Evolutionary conservation across 2,888 invertebrate species (phyloP).

Genomic region (Amphipyra tragopoginis): DNA sequence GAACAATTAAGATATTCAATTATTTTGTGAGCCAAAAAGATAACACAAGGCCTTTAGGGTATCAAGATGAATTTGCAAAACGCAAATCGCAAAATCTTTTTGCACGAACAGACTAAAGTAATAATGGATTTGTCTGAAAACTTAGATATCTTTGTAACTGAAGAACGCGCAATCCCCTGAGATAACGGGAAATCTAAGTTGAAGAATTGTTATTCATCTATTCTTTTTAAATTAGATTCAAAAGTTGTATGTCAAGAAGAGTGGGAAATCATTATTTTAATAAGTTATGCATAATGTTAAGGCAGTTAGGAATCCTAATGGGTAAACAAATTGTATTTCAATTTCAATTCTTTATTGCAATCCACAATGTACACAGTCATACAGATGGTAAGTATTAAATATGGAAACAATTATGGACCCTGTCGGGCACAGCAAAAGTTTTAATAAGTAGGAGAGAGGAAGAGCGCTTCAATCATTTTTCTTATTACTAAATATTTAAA

Average conservation of each 20-base stretch:
- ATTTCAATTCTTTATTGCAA: no score
- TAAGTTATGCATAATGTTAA: not conserved
- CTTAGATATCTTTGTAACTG: constrained; percentile 32
- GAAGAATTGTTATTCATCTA: constrained; percentile 6
- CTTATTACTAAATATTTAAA: no score
- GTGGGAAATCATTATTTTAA: not conserved
- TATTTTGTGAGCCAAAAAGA: not conserved
- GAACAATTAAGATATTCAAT: not conserved
- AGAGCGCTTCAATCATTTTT: no score
- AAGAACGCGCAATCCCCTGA: constrained; percentile 30
- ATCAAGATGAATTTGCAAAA: constrained; percentile 9
- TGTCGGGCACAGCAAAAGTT: no score
- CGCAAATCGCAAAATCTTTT: constrained; percentile 18
- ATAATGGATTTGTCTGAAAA: constrained; percentile 46
- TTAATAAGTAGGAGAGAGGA: no score
- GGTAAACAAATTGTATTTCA: no score
- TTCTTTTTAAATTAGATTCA: constrained; percentile 13
- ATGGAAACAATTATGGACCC: no score
- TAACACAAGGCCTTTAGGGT: not conserved
- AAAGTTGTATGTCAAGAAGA: constrained; percentile 6
- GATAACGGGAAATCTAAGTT: constrained; percentile 31
- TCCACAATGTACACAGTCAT: no score
- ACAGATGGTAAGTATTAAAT: no score
- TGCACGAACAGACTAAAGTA: constrained; percentile 24
- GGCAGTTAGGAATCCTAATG: no score